Base-by-base conservation (phyloP, 2,888 invertebrate genomes). In the Laothoe populi region DNA sequence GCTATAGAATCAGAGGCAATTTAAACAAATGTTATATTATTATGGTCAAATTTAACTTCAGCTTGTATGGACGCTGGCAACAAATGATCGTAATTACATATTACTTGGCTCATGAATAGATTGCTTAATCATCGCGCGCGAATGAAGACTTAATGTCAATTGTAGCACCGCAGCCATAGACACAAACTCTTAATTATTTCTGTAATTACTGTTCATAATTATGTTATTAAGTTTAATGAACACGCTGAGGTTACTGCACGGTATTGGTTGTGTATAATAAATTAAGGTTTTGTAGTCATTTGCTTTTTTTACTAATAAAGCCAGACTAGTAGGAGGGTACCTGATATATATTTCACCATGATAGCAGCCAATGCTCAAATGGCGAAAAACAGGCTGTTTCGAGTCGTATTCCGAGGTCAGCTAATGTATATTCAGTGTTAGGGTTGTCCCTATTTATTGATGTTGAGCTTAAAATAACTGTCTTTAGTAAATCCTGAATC, bases 161-260 rank as follows among this genome's bases (percentile, higher is more conserved):
- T 73, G 69, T 72, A 65, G 62, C 31, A 31, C 42, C 57, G 53
- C 40, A 53, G 59, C 60, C 57, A 63, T 57, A 63, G 63, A 61
- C 62, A 71, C 72, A 60, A 11, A 46, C 23, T n/a, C 35, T 31
- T 61, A 53, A 60, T 60, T 53, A 60, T 44, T 49, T 63, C 73
- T 68, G 76, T 87, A 87, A 88, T 89, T 88, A 85, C 84, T 74
- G 81, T 79, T 79, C 64, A 72, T 77, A 83, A 84, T 85, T 78
- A 85, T 79, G 80, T 79, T 83, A 86, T 85, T 84, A 85, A 71
- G 71, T 72, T 70, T 83, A 80, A 83, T 84, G 81, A 83, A 74
- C 65, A 57, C 26, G 60, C 62, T 48, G 66, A 66, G 67, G 64
- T 63, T 61, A 65, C 66, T 67, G 63, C 46, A 59, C 19, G n/a